Evolutionary conservation across 2,113 vertebrate species (phyloP), one percentile per base, ranked within the genome.

Genomic region (Aegithalos caudatus): DNA sequence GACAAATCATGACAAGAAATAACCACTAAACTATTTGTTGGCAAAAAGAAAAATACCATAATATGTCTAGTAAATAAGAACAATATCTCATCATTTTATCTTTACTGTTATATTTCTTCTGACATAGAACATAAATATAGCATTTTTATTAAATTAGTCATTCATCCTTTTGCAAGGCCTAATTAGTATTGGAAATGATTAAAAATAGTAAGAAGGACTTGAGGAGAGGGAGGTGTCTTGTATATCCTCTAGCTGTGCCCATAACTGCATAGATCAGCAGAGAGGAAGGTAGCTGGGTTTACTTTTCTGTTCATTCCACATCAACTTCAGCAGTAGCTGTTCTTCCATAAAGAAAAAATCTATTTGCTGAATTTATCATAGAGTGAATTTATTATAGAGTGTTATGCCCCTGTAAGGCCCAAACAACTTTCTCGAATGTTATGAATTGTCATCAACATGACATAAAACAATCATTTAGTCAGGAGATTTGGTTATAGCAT

Each of bases 371-470:
- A 17, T 82, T 74, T 50, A 72, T 4, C 29, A 48, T 10, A 58
- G 3, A 25, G 4, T 40, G 31, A 54, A 17, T 82, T 74, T 50
- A 72, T 4, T 25, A 48, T 10, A 58, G 3, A 25, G 4, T 40
- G 31, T 38, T 44, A 35, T 40, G 19, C 3, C 4, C 2, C 12
- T 67, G 22, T 12, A 33, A 58, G 14, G 33, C 37, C 37, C 45
- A 27, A 51, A 22, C 9, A 22, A 37, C 53, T 67, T 1, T 0
- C 21, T 37, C 0, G 0, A 33, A 6, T 29, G 15, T 18, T 62
- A 29, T 31, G 19, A 5, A 9, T 25, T 72, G 20, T 57, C 45
- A 78, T 7, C 2, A 18, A 12, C 0, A 1, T 38, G 20, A 50
- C 28, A 31, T 6, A 62, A 88, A 92, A 44, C 18, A 53, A 17